Base-by-base conservation (phyloP, 2,888 invertebrate species). In the Dryobotodes eremita region DNA sequence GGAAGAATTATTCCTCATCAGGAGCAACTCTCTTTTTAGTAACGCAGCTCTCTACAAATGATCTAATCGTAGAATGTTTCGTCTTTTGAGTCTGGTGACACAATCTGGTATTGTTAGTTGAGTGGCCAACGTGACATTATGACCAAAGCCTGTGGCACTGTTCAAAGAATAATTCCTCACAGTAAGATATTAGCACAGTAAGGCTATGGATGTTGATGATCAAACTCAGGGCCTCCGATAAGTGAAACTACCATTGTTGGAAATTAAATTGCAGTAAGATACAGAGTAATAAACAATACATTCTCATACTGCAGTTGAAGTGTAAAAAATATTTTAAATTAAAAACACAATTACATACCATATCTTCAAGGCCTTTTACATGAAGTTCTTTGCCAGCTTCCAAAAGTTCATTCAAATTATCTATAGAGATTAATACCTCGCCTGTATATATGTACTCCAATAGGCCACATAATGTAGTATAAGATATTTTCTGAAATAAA, bases 391-490 rank as follows among this genome's bases (percentile, higher is more conserved):
- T 95, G n/a, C 94, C 96, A 50, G 95, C 94, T 77, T 92, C 91
- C 48, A 96, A 85, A 59, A 96, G 92, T 7, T 92, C 90, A 48
- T 91, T 86, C 36, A 96, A 86, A 76, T 94, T 90, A 13, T 94
- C 93, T 73, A 93, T 91, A 0, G 93, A 91, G 4, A 96, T 92
- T 31, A 93, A 68, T 3, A 94, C 95, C 77, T 96, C 96, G 1
- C 96, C 96, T 0, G 95, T 96, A 85, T 96, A 96, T 42, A 96
- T 93, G 86, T 96, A 96, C 82, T 96, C 96, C 64, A 96, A 85
- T 65, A 96, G 89, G 20, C 93, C 89, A 78, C 93, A 92, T 36
- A 96, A 86, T 13, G 95, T 96, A 74, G 90, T 82, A 82, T 94
- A 94, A 6, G 96, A 95, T 31, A 95, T 91, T 92, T 95, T 96